Evolutionary conservation across 1,140 invertebrate genomes (phyloP).

Genomic region (Galleria mellonella): DNA sequence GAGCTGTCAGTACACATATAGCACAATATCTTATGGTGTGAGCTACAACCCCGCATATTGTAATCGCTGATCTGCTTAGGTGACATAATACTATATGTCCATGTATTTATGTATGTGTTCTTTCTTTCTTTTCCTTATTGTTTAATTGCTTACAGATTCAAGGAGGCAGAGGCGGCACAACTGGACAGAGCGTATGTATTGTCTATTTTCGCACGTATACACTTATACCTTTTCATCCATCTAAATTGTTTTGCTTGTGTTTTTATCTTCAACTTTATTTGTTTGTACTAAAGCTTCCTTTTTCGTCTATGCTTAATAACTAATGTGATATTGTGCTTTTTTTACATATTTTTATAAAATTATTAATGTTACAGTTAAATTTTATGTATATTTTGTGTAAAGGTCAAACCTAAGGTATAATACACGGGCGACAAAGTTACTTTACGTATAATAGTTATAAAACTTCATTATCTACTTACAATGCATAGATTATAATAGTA

Average conservation of each 20-base stretch:
- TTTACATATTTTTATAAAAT: too few species aligned
- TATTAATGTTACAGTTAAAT: too few species aligned
- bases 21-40: constrained; percentile 43
- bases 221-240: constrained; percentile 24
- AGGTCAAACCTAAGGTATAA: too few species aligned
- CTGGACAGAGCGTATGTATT: constrained; percentile 91
- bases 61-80: constrained; percentile 39
- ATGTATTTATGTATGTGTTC: constrained; percentile 36
- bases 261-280: too few species aligned
- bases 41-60: constrained; percentile 38
- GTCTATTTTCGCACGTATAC: constrained; percentile 32
- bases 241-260: constrained; percentile 18
- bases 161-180: constrained; percentile 87
- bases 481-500: too few species aligned
- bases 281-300: too few species aligned
- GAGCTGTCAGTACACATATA: constrained; percentile 45
- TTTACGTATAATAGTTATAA: too few species aligned
- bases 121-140: constrained; percentile 75
- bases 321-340: too few species aligned
- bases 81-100: constrained; percentile 36
- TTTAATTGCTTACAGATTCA: constrained; percentile 88
- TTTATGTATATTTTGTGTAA: too few species aligned
- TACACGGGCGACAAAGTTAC: too few species aligned
- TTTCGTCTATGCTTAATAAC: too few species aligned
- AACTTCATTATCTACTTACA: too few species aligned